Base-by-base conservation (phyloP, 2,113 vertebrate species). In the Myotis lucifugus region DNA sequence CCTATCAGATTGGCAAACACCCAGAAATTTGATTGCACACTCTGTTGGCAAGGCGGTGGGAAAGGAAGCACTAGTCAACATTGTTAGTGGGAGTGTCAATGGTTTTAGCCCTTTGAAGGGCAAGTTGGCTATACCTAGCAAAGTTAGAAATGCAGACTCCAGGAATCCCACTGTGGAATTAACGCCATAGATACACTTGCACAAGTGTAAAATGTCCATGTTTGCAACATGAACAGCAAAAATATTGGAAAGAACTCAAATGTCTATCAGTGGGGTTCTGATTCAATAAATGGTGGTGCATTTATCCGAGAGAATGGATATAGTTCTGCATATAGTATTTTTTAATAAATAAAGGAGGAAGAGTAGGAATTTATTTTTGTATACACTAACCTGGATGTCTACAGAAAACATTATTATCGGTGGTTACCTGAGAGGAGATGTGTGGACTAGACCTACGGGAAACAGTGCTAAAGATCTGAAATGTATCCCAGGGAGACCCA, bases 1-100 rank as follows among this genome's bases (percentile, higher is more conserved):
- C 72, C 88, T 81, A 88, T 94, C 92, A 82, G 90, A 85, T 78
- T 95, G 92, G 96, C 90, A 70, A 18, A 48, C 13, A 32, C 32
- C 69, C 81, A 78, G 21, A 54, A 73, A 15, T 90, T 61, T 90
- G 72, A 76, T 86, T 66, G 56, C n/a, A 76, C 5, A 18, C 9
- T 85, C 46, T 18, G 9, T 32, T 50, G 84, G 76, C 78, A 61
- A 82, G 64, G 32, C 64, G 2, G 0, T 7, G 18, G 46, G 77
- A 48, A 76, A 79, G 42, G 11, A 37, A 64, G 8, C 13, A 21
- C 34, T 37, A 32, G 12, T 27, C 48, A 83, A 46, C 18, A 34
- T 27, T 86, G 52, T 70, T 81, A 70, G 69, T 34, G 74, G 46
- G 73, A 61, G 64, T 61, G 37, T 74, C 82, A 32, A 37, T 48